Evolutionary conservation across 2,113 vertebrate genomes (phyloP), one percentile per base, ranked within the genome.

Genomic region (Ardeotis arabs): DNA sequence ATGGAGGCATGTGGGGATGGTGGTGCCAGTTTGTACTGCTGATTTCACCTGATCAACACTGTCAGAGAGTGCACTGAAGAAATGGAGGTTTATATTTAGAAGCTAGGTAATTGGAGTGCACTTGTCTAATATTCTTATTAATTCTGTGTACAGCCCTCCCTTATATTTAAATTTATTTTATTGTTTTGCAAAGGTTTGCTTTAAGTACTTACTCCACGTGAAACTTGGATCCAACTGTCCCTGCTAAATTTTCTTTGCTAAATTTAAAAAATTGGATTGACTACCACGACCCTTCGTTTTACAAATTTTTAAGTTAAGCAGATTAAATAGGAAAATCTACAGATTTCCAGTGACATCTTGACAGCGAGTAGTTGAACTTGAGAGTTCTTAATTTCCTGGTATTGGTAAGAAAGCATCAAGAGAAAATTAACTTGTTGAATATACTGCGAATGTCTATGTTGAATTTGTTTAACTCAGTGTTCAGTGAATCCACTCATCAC

Each of bases 31-130:
- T 84, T 55, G 19, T 80, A 33, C 29, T 60, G 45, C 33, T 75
- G 19, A 6, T 80, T 5, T 21, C 3, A 0, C n/a, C 28, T 3
- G 0, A n/a, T 49, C 20, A n/a, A 8, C 27, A 3, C 16, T 41
- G 39, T 81, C 12, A 25, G 19, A 55, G 19, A 56, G 18, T 52
- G 63, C 27, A 44, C 22, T 45, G 52, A 58, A 49, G 19, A 69
- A 84, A 33, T 39, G 6, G 18, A 5, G 5, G 3, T 4, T 67
- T 79, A 47, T 41, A 53, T 41, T 59, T 66, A 70, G 79, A 59
- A 80, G 44, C 37, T 33, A 52, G n/a, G 12, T 88, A 75, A 14
- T 7, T 52, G 29, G 12, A 56, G 47, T 67, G 47, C 11, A 28
- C 13, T 64, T 58, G 35, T 31, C 12, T 50, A 56, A 81, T 49